These are phyloP conservation scores for Halcyon malimbica DNA, from an alignment of 2,113 vertebrate species.

Conservation along the genomic window DNA sequence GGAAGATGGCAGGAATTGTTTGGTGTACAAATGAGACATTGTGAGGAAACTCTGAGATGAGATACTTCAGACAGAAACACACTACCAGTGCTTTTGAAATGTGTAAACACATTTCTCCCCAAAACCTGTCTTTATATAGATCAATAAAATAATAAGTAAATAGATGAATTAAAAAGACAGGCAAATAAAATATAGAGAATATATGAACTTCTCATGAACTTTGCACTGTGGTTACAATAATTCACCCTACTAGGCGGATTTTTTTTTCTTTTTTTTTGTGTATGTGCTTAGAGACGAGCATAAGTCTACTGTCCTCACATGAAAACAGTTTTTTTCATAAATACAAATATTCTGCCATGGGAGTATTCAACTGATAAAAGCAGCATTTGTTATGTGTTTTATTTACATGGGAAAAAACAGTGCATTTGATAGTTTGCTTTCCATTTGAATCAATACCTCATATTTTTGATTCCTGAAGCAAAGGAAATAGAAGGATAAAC, in stretches of 20 bases:
- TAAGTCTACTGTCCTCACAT: background rate
- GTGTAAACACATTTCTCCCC: background rate
- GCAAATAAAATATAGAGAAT: background rate
- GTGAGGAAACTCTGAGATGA: background rate
- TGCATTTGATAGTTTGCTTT: background rate
- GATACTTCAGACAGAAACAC: background rate
- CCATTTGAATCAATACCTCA: background rate
- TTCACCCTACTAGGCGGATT: background rate
- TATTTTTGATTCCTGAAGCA: background rate
- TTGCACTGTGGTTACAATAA: background rate
- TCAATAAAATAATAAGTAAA: background rate
- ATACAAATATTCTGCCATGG: background rate
- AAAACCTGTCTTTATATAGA: background rate
- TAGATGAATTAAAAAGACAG: background rate
- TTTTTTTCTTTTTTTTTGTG: background rate
- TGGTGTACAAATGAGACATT: fast-evolving
- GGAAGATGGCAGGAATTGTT: background rate
- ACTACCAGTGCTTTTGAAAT: background rate
- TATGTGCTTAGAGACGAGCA: background rate
- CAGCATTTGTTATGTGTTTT: background rate
- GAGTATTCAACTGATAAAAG: background rate
- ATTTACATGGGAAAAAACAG: background rate
- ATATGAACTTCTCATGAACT: background rate
- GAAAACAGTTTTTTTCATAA: background rate
- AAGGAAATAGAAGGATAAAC: background rate